Evolutionary conservation across 2,113 vertebrate genomes (phyloP).

Genomic region (Hyaena hyaena): DNA sequence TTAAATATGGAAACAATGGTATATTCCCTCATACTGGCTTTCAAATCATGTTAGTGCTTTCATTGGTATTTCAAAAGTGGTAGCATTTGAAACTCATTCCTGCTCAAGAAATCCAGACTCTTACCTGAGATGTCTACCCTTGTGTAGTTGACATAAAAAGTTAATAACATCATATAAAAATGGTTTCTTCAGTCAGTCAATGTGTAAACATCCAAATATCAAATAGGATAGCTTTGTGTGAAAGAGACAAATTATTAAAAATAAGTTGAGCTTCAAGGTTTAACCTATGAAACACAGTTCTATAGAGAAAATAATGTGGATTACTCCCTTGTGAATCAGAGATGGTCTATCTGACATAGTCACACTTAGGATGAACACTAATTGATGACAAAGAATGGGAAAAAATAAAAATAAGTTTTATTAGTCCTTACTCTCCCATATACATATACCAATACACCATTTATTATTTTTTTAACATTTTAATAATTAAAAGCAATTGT

Average conservation of each 20-base stretch:
- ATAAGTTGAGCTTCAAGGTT: neutral
- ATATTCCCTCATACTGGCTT: constrained; percentile 48
- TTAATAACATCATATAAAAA: neutral
- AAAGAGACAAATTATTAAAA: constrained; percentile 25
- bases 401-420: neutral
- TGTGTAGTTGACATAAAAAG: constrained; percentile 50
- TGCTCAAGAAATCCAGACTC: constrained; percentile 22
- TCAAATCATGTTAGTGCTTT: constrained; percentile 34
- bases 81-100: constrained; percentile 61
- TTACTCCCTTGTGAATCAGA: neutral
- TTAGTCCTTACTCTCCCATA: neutral
- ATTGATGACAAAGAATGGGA: neutral
- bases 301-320: neutral
- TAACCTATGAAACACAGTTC: neutral
- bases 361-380: neutral
- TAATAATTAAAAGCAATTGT: neutral
- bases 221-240: neutral
- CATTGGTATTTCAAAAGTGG: constrained; percentile 60
- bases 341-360: neutral
- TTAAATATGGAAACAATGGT: constrained; percentile 31
- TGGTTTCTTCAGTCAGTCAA: neutral
- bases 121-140: neutral
- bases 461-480: neutral
- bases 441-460: neutral
- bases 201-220: constrained; percentile 19